A percentile compares a stretch with the other conserved stretches of the same genome.
phyloP scores from a whole-genome alignment of 2,797 vertebrate species.

The Enteromius fasciolatus region DNA sequence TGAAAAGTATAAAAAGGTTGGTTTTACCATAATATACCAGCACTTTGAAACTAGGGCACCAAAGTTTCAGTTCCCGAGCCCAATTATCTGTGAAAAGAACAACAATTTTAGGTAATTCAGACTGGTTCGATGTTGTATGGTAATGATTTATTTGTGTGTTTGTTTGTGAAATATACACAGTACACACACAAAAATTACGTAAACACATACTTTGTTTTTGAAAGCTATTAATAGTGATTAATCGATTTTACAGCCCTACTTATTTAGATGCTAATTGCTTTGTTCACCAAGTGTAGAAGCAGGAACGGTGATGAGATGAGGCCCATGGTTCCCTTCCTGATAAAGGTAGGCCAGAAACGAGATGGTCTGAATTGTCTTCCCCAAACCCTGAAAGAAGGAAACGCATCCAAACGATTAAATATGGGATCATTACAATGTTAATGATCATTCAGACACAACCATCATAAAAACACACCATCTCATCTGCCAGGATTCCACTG shows the following conservation, averaged over 20 bases:
- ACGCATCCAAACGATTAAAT: background rate
- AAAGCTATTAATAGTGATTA: background rate
- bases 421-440: background rate
- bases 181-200: too few relatives aligned
- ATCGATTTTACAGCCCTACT: background rate
- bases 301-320: conserved; percentile 87
- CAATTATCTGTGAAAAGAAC: conserved; percentile 81
- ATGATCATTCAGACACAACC: conserved; percentile 6
- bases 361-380: conserved; percentile 90
- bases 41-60: conserved; percentile 84
- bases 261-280: background rate
- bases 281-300: conserved; percentile 84
- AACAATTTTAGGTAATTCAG: background rate
- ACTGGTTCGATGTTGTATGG: background rate
- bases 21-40: conserved; percentile 85
- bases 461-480: conserved; percentile 79
- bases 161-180: too few relatives aligned
- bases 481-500: conserved; percentile 88
- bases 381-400: conserved; percentile 76
- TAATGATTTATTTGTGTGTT: background rate
- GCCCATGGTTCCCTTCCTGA: conserved; percentile 78
- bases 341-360: conserved; percentile 85
- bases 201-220: background rate
- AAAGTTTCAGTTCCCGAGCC: conserved; percentile 84
- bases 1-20: background rate